Evolutionary conservation across 1,140 invertebrate species (phyloP).

Genomic region (Polypedilum pembai): DNA sequence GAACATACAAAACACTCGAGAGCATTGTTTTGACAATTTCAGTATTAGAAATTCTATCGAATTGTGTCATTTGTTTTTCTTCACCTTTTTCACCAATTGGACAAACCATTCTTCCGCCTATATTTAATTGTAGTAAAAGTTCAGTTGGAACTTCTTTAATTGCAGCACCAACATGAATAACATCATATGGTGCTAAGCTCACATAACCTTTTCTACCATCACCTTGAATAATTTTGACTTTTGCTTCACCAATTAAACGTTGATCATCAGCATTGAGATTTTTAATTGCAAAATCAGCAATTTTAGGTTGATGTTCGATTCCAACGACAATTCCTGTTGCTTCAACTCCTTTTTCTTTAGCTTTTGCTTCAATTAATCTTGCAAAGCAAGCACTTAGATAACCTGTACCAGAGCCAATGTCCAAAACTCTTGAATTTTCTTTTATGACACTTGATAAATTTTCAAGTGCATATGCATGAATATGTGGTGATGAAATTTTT

Average conservation of each 20-base stretch:
- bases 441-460: constrained; percentile 59
- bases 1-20: too few species aligned
- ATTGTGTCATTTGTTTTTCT: constrained; percentile 74
- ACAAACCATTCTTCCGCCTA: constrained; percentile 82
- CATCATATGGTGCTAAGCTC: constrained; percentile 73
- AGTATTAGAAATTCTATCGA: constrained; percentile 83
- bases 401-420: constrained; percentile 68
- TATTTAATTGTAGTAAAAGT: constrained; percentile 52
- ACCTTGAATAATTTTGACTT: constrained; percentile 66
- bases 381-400: constrained; percentile 70
- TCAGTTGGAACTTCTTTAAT: constrained; percentile 67
- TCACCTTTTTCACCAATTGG: constrained; percentile 70
- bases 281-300: constrained; percentile 63
- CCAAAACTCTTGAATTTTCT: constrained; percentile 72
- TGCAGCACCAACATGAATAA: constrained; percentile 91
- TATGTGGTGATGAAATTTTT: constrained; percentile 96
- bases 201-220: constrained; percentile 76
- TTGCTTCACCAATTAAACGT: constrained; percentile 54
- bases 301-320: constrained; percentile 88
- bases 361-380: constrained; percentile 36
- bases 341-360: constrained; percentile 42
- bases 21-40: constrained; percentile 46
- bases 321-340: constrained; percentile 64
- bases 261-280: constrained; percentile 73
- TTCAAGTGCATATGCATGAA: constrained; percentile 97